These are phyloP conservation scores for Entelurus aequoreus DNA, from an alignment of 2,113 vertebrate genomes.

Conservation along the genomic window DNA sequence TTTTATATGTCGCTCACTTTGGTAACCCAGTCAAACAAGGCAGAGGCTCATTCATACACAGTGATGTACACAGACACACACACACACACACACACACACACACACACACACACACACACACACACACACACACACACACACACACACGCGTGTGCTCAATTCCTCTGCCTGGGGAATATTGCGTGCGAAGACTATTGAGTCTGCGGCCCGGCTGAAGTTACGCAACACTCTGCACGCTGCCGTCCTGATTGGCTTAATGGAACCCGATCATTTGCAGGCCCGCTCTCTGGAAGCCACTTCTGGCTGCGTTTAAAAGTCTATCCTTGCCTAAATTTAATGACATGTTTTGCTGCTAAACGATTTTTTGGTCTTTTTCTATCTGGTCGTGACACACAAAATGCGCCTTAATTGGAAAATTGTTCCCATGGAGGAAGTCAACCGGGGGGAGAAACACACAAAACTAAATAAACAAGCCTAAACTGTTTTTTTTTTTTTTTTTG, in stretches of 20 bases:
- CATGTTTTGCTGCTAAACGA: not conserved
- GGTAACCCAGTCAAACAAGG: constrained; percentile 15
- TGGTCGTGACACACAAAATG: not conserved
- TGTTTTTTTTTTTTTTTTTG: constrained; percentile 32
- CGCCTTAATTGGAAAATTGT: not conserved
- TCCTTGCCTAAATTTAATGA: not conserved
- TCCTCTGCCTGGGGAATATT: constrained; percentile 27
- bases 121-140: too few relatives aligned
- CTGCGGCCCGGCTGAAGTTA: constrained; percentile 47
- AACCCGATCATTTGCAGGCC: constrained; percentile 41
- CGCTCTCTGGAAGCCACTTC: constrained; percentile 17
- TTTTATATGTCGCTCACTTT: not conserved
- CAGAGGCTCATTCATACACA: not conserved
- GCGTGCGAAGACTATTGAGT: constrained; percentile 56
- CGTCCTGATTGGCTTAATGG: constrained; percentile 40
- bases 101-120: too few relatives aligned
- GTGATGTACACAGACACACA: constrained; percentile 2
- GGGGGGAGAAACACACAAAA: constrained; percentile 12
- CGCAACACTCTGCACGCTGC: constrained; percentile 39
- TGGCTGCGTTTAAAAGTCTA: not conserved
- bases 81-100: constrained; percentile 1
- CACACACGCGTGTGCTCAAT: constrained; percentile 1
- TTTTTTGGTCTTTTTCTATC: constrained; percentile 2
- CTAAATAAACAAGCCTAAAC: constrained; percentile 35
- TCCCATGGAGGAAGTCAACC: constrained; percentile 9